Conservation (phyloP, 2,113 vertebrate species). For the Seriola dumerili region DNA sequence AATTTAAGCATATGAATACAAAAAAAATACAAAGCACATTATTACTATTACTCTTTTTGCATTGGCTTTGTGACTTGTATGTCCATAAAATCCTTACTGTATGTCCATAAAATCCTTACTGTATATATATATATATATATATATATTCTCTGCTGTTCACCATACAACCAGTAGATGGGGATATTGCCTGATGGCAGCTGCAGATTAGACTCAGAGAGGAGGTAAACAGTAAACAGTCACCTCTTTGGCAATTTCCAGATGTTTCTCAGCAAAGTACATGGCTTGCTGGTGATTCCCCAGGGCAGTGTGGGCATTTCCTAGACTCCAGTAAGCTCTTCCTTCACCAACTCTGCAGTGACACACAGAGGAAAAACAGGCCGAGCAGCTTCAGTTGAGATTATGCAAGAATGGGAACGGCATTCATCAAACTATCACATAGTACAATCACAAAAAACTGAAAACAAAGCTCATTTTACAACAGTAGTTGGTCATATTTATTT, state of each 20-base stretch:
- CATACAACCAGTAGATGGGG: conserved; percentile 61
- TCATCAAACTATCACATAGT: neutral
- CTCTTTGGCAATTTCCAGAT: conserved; percentile 98
- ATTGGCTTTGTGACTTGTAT: too few relatives aligned
- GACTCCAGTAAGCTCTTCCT: conserved; percentile 96
- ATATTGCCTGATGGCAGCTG: conserved; percentile 25
- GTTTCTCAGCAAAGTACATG: conserved; percentile 94
- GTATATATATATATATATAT: neutral
- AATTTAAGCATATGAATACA: neutral
- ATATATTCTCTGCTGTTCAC: conserved; percentile 34
- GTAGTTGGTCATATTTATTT: too few relatives aligned
- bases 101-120: neutral
- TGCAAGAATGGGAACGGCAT: conserved; percentile 38
- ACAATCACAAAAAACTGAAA: conserved; percentile 1
- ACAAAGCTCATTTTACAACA: neutral
- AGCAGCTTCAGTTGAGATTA: conserved; percentile 54
- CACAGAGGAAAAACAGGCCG: conserved; percentile 50
- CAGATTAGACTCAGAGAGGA: conserved; percentile 11
- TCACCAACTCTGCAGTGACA: conserved; percentile 91
- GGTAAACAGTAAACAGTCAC: conserved; percentile 81
- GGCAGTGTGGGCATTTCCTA: conserved; percentile 97
- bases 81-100: neutral
- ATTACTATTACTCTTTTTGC: neutral
- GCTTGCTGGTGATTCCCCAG: conserved; percentile 96
- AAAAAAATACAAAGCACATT: neutral